phyloP scores from a whole-genome alignment of 2,888 invertebrate species.

The Autographa gamma region DNA sequence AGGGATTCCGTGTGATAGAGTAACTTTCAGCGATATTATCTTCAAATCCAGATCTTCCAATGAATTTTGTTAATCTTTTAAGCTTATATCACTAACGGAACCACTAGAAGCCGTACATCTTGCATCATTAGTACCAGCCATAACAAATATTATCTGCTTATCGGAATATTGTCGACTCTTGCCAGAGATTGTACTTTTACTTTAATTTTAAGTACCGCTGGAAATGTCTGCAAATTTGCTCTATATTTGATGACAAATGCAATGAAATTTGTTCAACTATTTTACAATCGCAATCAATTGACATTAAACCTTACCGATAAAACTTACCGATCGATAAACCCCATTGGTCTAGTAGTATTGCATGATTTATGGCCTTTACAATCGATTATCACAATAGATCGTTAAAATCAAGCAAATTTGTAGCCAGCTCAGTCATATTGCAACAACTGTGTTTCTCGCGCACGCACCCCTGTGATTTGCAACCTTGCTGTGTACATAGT shows the following conservation, averaged over 20 bases:
- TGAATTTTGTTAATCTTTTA: not conserved
- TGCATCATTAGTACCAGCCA: slow-evolving; percentile 27
- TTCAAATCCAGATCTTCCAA: slow-evolving; percentile 13
- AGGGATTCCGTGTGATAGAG: not conserved
- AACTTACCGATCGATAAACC: not conserved
- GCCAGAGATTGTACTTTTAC: slow-evolving; percentile 71
- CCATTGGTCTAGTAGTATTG: not conserved
- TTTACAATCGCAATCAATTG: not conserved
- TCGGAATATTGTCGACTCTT: slow-evolving; percentile 68
- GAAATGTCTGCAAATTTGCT: slow-evolving; percentile 53
- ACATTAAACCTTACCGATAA: not conserved
- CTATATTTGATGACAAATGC: slow-evolving; percentile 3
- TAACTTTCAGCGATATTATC: not conserved
- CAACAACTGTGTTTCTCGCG: slow-evolving; percentile 69
- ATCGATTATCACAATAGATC: slow-evolving; percentile 2
- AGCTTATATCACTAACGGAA: not conserved
- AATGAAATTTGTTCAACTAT: not conserved
- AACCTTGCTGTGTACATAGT: slow-evolving; percentile 85
- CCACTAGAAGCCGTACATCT: not conserved
- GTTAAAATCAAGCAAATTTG: slow-evolving; percentile 17
- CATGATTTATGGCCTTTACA: not conserved
- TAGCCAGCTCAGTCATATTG: slow-evolving; percentile 50
- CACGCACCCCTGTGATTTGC: slow-evolving; percentile 86
- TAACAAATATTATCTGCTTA: slow-evolving; percentile 19
- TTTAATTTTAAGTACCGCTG: slow-evolving; percentile 55